phyloP scores from a whole-genome alignment of 2,888 invertebrate species.

The Onthophagus sagittarius region DNA sequence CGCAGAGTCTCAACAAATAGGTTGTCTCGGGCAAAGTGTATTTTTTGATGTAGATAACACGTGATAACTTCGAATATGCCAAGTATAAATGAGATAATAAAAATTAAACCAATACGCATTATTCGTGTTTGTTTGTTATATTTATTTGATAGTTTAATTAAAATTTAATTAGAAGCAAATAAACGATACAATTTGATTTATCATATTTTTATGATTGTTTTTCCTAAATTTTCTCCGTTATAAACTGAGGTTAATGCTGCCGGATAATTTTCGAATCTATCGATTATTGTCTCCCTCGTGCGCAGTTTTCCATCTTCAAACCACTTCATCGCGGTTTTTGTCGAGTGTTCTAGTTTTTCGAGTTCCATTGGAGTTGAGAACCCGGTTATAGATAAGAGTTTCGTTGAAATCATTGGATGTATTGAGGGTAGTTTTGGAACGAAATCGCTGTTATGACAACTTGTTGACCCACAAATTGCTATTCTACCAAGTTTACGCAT shows the following conservation, averaged over 20 bases:
- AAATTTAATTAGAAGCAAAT: no score
- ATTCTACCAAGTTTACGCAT: conserved; percentile 63
- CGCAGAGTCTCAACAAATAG: not conserved
- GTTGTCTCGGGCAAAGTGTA: not conserved
- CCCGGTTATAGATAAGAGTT: not conserved
- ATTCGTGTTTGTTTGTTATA: no score
- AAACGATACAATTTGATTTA: not conserved
- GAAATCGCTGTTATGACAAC: not conserved
- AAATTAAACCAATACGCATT: not conserved
- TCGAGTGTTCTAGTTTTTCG: not conserved
- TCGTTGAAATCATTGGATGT: not conserved
- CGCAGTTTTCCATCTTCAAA: conserved; percentile 65
- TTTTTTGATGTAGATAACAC: not conserved
- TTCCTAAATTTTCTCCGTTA: conserved; percentile 64
- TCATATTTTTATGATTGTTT: conserved; percentile 61
- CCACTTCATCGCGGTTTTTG: conserved; percentile 49
- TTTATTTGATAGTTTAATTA: no score
- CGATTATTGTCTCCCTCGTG: conserved; percentile 64
- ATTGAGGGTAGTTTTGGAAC: not conserved
- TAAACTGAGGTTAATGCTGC: conserved; percentile 63
- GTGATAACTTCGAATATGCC: not conserved
- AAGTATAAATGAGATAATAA: not conserved
- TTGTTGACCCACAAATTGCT: conserved; percentile 58
- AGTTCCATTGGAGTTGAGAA: not conserved
- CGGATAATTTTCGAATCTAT: conserved; percentile 71